Evolutionary conservation across 2,113 vertebrate species (phyloP).

Genomic region (Malaclemys terrapin): DNA sequence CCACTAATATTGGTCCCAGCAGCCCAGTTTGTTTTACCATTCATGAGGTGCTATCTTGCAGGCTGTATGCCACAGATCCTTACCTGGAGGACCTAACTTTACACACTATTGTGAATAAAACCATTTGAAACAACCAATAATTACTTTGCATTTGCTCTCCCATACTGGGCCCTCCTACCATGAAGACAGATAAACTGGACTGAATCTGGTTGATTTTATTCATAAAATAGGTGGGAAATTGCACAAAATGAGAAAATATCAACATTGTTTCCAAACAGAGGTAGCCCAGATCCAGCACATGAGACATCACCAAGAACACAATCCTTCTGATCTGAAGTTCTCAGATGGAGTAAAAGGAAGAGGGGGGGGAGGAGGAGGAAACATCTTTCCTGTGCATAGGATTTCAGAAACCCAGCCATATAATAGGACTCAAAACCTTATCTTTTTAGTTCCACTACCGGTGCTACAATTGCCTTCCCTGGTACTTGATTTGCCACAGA

Average conservation of each 20-base stretch:
- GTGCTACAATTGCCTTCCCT: neutral
- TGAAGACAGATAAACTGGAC: neutral
- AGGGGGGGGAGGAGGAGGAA: neutral
- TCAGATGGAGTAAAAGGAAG: rapidly evolving
- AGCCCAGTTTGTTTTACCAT: neutral
- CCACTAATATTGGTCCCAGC: neutral
- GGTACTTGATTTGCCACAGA: neutral
- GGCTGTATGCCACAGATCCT: neutral
- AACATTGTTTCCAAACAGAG: neutral
- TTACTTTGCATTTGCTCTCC: neutral
- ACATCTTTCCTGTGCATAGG: neutral
- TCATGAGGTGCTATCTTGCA: neutral
- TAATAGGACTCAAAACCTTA: neutral
- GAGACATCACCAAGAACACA: neutral
- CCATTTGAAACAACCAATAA: neutral
- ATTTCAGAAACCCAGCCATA: neutral
- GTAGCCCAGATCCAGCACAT: neutral
- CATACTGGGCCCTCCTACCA: neutral
- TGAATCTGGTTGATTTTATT: neutral
- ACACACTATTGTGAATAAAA: neutral
- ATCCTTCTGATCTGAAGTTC: neutral
- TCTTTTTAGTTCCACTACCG: neutral
- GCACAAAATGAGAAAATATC: neutral
- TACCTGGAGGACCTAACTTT: neutral
- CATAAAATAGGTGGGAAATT: neutral